A percentile compares a stretch with the other conserved stretches of the same genome.
Evolutionary conservation across 2,797 vertebrate genomes (phyloP).

Genomic region (Tapera naevia): DNA sequence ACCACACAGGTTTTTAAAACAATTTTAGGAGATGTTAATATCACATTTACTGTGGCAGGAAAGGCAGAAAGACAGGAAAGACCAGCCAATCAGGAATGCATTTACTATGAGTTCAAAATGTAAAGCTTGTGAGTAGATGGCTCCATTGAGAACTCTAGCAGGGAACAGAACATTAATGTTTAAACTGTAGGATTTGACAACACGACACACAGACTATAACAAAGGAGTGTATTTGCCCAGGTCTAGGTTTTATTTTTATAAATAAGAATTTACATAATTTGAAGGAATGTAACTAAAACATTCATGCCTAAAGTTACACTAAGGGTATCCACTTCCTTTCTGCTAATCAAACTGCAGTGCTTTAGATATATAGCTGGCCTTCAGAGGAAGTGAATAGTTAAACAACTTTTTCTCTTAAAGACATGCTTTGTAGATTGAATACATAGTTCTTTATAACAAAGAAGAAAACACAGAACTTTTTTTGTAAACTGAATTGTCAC

Average conservation of each 20-base stretch:
- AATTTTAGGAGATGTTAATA: not conserved
- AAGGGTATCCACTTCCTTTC: not conserved
- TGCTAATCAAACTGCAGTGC: not conserved
- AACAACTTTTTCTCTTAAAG: not conserved
- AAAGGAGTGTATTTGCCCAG: not conserved
- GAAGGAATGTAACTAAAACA: not conserved
- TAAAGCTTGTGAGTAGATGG: not conserved
- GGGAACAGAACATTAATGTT: not conserved
- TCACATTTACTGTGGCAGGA: not conserved
- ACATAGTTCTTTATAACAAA: not conserved
- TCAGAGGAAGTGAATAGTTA: not conserved
- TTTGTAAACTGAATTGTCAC: not conserved
- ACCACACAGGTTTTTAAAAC: accelerated
- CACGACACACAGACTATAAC: not conserved
- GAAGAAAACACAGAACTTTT: not conserved
- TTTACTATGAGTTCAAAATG: not conserved
- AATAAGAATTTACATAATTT: not conserved
- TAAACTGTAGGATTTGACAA: not conserved
- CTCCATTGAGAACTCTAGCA: not conserved
- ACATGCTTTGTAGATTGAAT: not conserved
- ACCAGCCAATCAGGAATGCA: not conserved
- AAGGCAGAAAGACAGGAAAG: not conserved
- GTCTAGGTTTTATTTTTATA: not conserved
- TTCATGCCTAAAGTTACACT: not conserved
- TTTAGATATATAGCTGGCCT: not conserved